Evolutionary conservation across 2,888 invertebrate species (phyloP), one percentile per base, ranked within the genome.

Genomic region (Tanypteryx hageni): DNA sequence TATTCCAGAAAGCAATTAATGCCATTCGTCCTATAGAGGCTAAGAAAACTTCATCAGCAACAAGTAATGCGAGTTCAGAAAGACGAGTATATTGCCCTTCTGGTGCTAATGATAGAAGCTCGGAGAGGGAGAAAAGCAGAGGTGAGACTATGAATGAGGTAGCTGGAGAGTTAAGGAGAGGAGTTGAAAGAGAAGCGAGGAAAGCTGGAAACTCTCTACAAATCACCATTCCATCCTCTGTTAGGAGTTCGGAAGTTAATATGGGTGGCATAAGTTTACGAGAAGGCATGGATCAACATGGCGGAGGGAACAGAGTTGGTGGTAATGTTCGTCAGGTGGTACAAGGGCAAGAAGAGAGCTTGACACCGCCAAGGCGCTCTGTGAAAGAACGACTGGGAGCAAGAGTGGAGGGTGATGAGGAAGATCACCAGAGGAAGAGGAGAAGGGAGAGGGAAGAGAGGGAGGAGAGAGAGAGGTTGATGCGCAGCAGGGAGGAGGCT

Each of bases 1-100:
- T 99, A 94, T 98, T 98, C 94, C 98, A 98, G 82, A 98, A 98
- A 95, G 98, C 98, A 0, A 97, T 98, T 83, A 98, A 97, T 94
- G 97, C 98, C 0, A 97, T 98, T 85, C 96, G 97, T 92, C 93
- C 93, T 56, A 92, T 92, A 56, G 93, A 93, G 81, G 92, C 92
- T 27, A 64, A 92, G 82, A 84, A 76, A 86, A 93, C 93, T 92
- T 93, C 93, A 93, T 93, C 92, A 83, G 93, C n/a, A 16, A 59
- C 59, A 76, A 82, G 44, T n/a, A 92, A 86, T 82, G 83, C 31
- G 86, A 59, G 22, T 18, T 81, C 92, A 92, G 92, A 93, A 89
- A 93, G 92, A 57, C 93, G 92, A 84, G 92, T 27, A 31, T 89
- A 89, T 14, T 89, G 89, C 44, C 89, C 89, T n/a, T 18, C 89